A percentile compares a stretch with the other conserved stretches of the same genome.
phyloP scores from a whole-genome alignment of 2,113 vertebrate species.

The Ornithorhynchus anatinus region DNA sequence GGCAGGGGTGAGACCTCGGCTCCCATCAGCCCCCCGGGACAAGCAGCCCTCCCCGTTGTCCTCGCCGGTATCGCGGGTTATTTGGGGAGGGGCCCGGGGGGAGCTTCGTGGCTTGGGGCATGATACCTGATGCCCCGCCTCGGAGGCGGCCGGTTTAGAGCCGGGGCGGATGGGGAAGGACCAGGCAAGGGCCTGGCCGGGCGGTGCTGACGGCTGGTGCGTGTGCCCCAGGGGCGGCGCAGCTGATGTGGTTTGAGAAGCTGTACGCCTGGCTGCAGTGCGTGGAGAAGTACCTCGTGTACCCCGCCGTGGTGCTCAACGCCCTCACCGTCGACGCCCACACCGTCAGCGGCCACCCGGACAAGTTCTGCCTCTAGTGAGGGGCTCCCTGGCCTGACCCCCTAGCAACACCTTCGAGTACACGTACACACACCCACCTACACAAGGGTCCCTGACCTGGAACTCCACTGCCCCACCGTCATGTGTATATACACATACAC shows the following conservation, averaged over 20 bases:
- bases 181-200: background rate
- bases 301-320: constrained; percentile 87
- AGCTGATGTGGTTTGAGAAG: constrained; percentile 95
- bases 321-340: constrained; percentile 87
- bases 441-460: too few species aligned
- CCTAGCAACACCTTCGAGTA: background rate
- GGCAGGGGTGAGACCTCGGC: background rate
- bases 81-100: background rate
- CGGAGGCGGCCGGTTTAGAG: background rate
- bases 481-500: too few species aligned
- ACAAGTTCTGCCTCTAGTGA: constrained; percentile 87
- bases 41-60: background rate
- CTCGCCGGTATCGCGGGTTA: background rate
- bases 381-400: background rate
- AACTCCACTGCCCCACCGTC: too few species aligned
- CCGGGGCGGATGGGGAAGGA: too few species aligned
- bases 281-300: constrained; percentile 88
- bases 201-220: accelerated
- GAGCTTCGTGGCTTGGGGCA: accelerated
- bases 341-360: constrained; percentile 75
- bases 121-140: background rate
- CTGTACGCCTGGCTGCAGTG: constrained; percentile 88
- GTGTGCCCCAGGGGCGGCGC: constrained; percentile 81
- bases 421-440: too few species aligned
- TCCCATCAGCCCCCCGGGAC: background rate